Evolutionary conservation across 2,888 invertebrate genomes (phyloP).

Genomic region (Lepidocyrtoides sp.): DNA sequence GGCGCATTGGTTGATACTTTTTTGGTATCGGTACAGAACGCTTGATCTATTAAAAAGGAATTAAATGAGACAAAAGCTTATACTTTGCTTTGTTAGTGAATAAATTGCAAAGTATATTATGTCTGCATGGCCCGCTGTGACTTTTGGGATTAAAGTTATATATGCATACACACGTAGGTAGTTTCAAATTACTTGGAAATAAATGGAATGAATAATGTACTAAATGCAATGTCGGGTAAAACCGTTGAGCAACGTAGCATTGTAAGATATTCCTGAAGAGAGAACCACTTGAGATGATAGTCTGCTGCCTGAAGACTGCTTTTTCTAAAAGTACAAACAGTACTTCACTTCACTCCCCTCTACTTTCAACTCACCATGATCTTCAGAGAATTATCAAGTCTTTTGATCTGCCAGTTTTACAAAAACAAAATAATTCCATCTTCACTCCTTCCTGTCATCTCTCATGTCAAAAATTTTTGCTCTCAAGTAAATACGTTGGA

Average conservation of each 20-base stretch:
- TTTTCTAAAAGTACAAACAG: neutral
- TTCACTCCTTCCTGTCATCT: conserved; percentile 18
- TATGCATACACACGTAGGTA: too few species aligned
- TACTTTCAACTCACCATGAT: neutral
- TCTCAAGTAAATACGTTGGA: neutral
- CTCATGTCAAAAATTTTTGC: conserved; percentile 8
- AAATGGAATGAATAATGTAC: too few species aligned
- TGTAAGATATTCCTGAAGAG: too few species aligned
- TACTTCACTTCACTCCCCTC: neutral
- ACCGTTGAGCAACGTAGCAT: too few species aligned
- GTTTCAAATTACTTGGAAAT: too few species aligned
- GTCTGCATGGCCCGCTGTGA: neutral
- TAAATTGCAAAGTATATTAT: neutral
- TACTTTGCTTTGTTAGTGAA: neutral
- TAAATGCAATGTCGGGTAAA: too few species aligned
- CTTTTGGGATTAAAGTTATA: too few species aligned
- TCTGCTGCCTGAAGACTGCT: too few species aligned
- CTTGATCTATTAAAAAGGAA: conserved; percentile 5
- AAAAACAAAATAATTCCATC: conserved; percentile 20
- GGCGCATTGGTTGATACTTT: too few species aligned
- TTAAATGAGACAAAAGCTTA: neutral
- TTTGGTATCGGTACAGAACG: neutral
- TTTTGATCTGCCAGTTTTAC: conserved; percentile 33
- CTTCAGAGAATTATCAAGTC: neutral
- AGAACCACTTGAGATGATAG: too few species aligned